These are phyloP conservation scores for Cybosia mesomella DNA, from an alignment of 2,888 invertebrate species.

Conservation along the genomic window DNA sequence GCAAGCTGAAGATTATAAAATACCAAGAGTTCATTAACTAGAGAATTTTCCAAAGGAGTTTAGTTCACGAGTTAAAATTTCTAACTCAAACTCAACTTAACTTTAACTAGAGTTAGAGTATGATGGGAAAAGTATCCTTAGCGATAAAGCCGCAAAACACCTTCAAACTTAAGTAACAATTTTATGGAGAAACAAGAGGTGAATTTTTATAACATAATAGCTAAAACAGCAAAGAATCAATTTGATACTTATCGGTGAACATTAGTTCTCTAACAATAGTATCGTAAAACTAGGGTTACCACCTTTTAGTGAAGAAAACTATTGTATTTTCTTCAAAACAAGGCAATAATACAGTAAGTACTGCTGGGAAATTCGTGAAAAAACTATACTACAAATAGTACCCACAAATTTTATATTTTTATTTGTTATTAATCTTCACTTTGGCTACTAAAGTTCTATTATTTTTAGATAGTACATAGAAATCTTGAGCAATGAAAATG, in stretches of 20 bases:
- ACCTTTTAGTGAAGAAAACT: neutral
- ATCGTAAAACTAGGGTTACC: slow-evolving; percentile 11
- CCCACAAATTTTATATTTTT: too few relatives aligned
- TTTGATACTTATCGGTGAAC: neutral
- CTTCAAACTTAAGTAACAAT: neutral
- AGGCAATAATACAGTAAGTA: too few relatives aligned
- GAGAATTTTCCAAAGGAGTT: slow-evolving; percentile 1
- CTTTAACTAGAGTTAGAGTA: neutral
- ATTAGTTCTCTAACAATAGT: slow-evolving; percentile 11
- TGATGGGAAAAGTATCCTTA: neutral
- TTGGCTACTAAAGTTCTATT: too few relatives aligned
- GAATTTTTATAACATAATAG: neutral
- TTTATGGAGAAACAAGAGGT: neutral
- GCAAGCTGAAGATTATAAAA: neutral
- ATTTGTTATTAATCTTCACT: too few relatives aligned
- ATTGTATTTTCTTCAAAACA: neutral
- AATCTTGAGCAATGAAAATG: too few relatives aligned
- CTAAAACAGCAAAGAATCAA: neutral
- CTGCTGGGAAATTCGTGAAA: too few relatives aligned
- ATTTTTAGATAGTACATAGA: too few relatives aligned
- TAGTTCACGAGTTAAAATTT: slow-evolving; percentile 7
- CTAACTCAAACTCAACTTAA: neutral
- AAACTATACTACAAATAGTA: too few relatives aligned
- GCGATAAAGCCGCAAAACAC: neutral
- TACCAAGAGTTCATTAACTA: slow-evolving; percentile 3